phyloP scores from a whole-genome alignment of 2,888 invertebrate genomes.

The Thymelicus acteon region DNA sequence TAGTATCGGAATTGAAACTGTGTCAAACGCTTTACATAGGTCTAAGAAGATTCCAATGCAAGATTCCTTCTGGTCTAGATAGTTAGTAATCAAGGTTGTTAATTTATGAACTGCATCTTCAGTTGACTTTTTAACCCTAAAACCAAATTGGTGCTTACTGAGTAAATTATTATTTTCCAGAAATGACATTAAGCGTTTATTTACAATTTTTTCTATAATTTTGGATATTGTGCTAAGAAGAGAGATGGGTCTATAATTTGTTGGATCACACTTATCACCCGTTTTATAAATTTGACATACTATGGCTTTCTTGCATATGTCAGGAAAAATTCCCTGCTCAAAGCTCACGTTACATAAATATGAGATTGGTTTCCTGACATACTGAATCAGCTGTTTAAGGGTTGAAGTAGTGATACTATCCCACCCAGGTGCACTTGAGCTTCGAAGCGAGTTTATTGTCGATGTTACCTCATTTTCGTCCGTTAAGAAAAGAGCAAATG shows the following conservation, averaged over 20 bases:
- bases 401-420: not conserved
- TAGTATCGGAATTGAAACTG: not conserved
- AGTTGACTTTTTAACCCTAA: not conserved
- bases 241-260: not conserved
- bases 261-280: constrained; percentile 1
- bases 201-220: too few relatives aligned
- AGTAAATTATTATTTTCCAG: not conserved
- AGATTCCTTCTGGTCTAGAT: not conserved
- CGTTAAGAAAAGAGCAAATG: not conserved
- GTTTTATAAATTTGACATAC: not conserved
- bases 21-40: not conserved
- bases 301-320: not conserved
- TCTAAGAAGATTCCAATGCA: not conserved
- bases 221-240: not conserved
- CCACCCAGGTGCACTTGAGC: not conserved
- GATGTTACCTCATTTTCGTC: not conserved
- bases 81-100: not conserved
- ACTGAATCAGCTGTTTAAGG: not conserved
- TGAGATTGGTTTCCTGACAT: not conserved
- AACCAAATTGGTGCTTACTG: constrained; percentile 1
- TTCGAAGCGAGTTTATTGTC: not conserved
- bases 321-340: not conserved
- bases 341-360: not conserved
- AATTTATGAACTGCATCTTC: not conserved
- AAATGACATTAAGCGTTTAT: too few relatives aligned